phyloP scores from a whole-genome alignment of 2,113 vertebrate genomes.

The Alexandromys fortis region DNA sequence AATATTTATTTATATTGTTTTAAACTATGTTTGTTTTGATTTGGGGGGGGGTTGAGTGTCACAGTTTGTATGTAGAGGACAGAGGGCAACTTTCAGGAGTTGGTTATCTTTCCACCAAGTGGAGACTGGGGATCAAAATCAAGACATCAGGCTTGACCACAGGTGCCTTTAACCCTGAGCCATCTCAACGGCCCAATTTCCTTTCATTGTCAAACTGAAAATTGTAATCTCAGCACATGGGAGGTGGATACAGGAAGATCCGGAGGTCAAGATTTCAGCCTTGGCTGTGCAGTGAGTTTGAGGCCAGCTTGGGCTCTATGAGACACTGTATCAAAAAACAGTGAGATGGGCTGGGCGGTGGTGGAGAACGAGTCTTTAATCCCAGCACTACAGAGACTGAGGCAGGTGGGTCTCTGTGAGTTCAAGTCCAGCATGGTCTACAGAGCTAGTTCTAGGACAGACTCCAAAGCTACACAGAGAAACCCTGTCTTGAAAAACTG shows the following conservation, averaged over 20 bases:
- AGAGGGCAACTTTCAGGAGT: not conserved
- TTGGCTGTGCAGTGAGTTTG: not conserved
- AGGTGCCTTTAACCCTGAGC: not conserved
- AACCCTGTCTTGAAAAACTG: too few relatives aligned
- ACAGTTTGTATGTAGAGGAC: not conserved
- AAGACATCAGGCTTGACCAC: not conserved
- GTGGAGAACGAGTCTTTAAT: too few relatives aligned
- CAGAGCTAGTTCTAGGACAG: too few relatives aligned
- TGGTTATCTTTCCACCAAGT: not conserved
- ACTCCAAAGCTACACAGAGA: too few relatives aligned
- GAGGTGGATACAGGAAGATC: not conserved
- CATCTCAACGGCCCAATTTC: not conserved
- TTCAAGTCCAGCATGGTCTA: too few relatives aligned
- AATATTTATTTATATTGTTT: not conserved
- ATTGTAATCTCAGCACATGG: not conserved
- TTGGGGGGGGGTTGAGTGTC: not conserved
- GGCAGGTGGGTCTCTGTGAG: too few relatives aligned
- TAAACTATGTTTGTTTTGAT: not conserved
- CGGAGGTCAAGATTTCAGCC: not conserved
- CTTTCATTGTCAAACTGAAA: not conserved
- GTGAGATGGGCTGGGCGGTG: too few relatives aligned
- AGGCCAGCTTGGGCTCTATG: not conserved
- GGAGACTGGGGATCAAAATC: not conserved
- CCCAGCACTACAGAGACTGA: too few relatives aligned
- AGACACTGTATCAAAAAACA: not conserved